Base-by-base conservation (phyloP, 2,888 invertebrate species). In the Poecilobothrus nobilitatus region DNA sequence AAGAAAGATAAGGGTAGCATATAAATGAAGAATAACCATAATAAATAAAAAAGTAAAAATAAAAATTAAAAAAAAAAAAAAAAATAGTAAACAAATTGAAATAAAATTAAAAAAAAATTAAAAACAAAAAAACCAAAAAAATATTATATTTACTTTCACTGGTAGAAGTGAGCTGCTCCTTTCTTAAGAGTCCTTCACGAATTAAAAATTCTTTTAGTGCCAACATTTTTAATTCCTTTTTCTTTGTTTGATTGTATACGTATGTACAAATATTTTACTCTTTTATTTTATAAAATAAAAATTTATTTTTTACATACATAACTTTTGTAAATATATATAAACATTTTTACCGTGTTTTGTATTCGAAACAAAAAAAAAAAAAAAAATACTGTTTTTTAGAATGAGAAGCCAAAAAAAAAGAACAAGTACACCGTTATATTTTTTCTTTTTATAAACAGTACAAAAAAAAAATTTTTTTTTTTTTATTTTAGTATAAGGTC, bases 201-300 rank as follows among this genome's bases (percentile, higher is more conserved):
- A 79, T 79, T 21, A 78, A 71, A 68, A 79, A 78, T 75, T 78
- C 78, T 76, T 79, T 78, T 68, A 78, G 75, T 73, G 78, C 78
- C 72, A 78, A 74, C 78, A 78, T 78, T 66, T 62, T 71, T 8
- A 15, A 18, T 22, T 33, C 22, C 6, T 33, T 53, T 44, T 4
- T 66, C 64, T 33, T 27, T 27, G 27, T 27, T 27, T 27, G 27
- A 4, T 4, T 27, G 27, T 27, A 27, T 27, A 27, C 5, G 5
- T 27, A 27, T 27, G 27, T 27, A 27, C 5, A 5, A 27, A 27
- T 27, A 2, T 5, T 27, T 27, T 27, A 27, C 5, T 27, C 27
- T 27, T 27, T 27, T 27, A 27, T 27, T 27, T 27, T 27, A 5
- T 27, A 2, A 27, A 27, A 27, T 4, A 27, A 4, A 4, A 27